Conservation (phyloP, 2,888 invertebrate genomes). For the Megastigmus dorsalis region DNA sequence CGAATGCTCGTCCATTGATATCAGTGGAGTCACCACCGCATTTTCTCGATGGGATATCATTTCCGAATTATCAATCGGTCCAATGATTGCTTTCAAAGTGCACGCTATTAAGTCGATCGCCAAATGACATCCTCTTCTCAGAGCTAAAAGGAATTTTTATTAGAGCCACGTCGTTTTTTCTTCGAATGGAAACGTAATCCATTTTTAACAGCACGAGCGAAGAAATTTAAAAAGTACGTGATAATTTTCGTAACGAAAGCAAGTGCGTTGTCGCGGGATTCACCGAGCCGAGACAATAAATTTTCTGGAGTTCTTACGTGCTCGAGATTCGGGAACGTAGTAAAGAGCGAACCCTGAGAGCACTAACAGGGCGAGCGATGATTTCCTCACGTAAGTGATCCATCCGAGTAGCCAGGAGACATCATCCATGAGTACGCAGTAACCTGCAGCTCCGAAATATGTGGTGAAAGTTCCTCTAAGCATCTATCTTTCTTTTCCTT, state of each 20-base stretch:
- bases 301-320: conserved; percentile 61
- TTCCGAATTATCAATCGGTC: background rate
- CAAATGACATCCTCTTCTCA: conserved; percentile 61
- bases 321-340: conserved; percentile 66
- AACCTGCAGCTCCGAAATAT: conserved; percentile 33
- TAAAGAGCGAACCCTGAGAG: conserved; percentile 63
- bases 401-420: conserved; percentile 57
- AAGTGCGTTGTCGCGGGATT: background rate
- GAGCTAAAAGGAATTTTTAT: conserved; percentile 62
- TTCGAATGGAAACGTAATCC: background rate
- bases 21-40: background rate
- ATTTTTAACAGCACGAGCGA: background rate
- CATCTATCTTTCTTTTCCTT: conserved; percentile 14
- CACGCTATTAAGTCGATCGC: conserved; percentile 64
- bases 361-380: conserved; percentile 59
- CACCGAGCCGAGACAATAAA: conserved; percentile 11
- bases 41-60: background rate
- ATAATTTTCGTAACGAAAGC: background rate
- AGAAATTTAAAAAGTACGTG: background rate
- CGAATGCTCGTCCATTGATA: background rate
- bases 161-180: too few species aligned
- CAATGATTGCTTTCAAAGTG: conserved; percentile 58
- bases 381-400: conserved; percentile 61
- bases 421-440: background rate
- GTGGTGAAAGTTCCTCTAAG: conserved; percentile 45